A percentile compares a stretch with the other conserved stretches of the same genome.
Conservation (phyloP, 2,113 vertebrate genomes). For the Columbina picui region DNA sequence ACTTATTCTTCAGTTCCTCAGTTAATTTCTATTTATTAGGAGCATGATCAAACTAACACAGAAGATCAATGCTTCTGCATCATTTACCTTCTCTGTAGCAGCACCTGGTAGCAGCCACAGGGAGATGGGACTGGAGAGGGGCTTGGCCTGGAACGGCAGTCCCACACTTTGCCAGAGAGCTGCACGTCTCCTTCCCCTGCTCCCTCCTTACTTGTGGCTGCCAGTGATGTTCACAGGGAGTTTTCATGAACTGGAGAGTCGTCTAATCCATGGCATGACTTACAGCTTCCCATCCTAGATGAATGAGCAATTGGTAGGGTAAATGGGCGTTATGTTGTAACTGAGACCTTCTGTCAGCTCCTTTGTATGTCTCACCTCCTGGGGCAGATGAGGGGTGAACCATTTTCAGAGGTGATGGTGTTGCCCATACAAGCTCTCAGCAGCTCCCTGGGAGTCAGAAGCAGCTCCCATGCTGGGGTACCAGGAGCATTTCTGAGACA, state of each 20-base stretch:
- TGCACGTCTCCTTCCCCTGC: neutral
- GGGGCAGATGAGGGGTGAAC: neutral
- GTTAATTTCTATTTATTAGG: neutral
- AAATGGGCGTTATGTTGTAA: neutral
- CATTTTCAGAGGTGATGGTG: neutral
- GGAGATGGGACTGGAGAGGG: neutral
- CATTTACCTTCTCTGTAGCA: neutral
- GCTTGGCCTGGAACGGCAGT: neutral
- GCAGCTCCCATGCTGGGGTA: neutral
- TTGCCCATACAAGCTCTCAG: neutral
- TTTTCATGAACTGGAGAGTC: neutral
- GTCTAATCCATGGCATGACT: neutral
- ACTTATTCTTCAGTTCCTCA: neutral
- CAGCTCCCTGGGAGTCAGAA: neutral
- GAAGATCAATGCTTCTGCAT: neutral
- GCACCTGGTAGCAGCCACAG: neutral
- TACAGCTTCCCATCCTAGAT: neutral
- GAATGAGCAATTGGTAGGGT: neutral
- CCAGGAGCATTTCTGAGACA: neutral
- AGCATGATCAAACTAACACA: neutral
- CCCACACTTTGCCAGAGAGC: neutral
- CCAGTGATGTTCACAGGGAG: neutral
- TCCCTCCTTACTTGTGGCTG: neutral
- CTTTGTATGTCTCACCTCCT: neutral
- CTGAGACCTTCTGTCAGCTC: rapidly evolving